Evolutionary conservation across 2,797 vertebrate species (phyloP).

Genomic region (Pantherophis alleghaniensis): DNA sequence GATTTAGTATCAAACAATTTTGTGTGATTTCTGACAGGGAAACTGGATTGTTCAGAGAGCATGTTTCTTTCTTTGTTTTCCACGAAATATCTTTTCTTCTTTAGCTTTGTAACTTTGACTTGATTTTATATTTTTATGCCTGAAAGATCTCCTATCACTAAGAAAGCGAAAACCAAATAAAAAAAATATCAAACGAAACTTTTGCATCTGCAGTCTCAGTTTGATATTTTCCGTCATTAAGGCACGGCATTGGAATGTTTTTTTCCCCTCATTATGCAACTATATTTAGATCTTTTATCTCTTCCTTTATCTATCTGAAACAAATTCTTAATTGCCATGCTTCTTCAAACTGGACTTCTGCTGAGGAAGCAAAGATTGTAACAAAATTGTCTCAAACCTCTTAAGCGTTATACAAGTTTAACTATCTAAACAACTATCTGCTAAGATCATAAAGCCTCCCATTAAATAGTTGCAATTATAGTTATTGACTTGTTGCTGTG

Average conservation of each 20-base stretch:
- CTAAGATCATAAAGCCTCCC: slow-evolving; percentile 22
- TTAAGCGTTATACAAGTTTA: slow-evolving; percentile 15
- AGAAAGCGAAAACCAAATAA: not conserved
- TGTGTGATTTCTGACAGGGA: not conserved
- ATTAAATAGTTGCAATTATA: slow-evolving; percentile 39
- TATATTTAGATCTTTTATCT: not conserved
- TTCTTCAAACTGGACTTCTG: slow-evolving; percentile 23
- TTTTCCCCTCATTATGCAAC: not conserved
- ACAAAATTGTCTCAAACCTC: slow-evolving; percentile 10
- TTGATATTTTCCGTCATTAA: not conserved
- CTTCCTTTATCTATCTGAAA: slow-evolving; percentile 20
- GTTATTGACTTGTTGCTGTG: slow-evolving; percentile 30
- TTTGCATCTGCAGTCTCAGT: not conserved
- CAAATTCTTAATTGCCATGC: slow-evolving; percentile 35
- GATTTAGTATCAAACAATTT: not conserved
- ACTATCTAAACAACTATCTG: slow-evolving; percentile 31
- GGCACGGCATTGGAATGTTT: fast-evolving
- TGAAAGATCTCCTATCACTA: not conserved
- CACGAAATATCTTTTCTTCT: not conserved
- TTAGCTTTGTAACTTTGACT: not conserved
- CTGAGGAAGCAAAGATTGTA: slow-evolving; percentile 6
- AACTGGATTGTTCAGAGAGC: not conserved
- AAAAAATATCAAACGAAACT: not conserved
- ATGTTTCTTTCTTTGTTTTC: not conserved
- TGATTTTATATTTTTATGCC: not conserved